These are phyloP conservation scores for Intellagama lesueurii DNA, from an alignment of 2,797 vertebrate species.

Conservation along the genomic window DNA sequence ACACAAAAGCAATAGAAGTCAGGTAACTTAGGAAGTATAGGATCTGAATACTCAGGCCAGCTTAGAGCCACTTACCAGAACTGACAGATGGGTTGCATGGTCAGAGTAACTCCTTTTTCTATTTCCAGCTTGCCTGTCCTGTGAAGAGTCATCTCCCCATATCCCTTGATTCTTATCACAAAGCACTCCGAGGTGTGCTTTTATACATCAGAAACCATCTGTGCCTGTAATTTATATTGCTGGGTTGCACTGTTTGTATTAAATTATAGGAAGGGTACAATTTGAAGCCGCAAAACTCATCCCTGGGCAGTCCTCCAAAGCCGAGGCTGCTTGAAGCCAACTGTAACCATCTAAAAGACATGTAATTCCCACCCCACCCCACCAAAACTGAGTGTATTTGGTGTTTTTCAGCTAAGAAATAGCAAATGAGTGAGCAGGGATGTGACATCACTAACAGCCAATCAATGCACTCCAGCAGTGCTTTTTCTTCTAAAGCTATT, in stretches of 20 bases:
- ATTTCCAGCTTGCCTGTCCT: neutral
- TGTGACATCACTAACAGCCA: constrained; percentile 70
- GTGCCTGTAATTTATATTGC: neutral
- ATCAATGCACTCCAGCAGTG: constrained; percentile 25
- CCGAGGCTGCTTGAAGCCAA: neutral
- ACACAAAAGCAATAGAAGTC: neutral
- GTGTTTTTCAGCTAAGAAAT: constrained; percentile 54
- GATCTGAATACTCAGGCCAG: neutral
- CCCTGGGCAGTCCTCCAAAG: neutral
- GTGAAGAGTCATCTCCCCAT: neutral
- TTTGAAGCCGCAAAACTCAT: neutral
- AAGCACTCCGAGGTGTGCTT: neutral
- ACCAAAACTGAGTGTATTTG: constrained; percentile 36
- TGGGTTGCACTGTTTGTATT: neutral
- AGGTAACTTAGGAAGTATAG: neutral
- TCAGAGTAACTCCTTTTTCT: neutral
- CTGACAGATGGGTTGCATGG: neutral
- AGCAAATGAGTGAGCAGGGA: constrained; percentile 39
- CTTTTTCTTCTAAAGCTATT: constrained; percentile 30
- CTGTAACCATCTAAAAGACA: neutral
- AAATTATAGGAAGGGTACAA: constrained; percentile 13
- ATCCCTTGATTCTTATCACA: neutral
- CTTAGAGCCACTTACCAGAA: neutral
- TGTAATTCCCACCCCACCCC: constrained; percentile 23
- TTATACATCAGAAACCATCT: accelerated